Base-by-base conservation (phyloP, 2,888 invertebrate species). In the Lasioglossum malachurum region DNA sequence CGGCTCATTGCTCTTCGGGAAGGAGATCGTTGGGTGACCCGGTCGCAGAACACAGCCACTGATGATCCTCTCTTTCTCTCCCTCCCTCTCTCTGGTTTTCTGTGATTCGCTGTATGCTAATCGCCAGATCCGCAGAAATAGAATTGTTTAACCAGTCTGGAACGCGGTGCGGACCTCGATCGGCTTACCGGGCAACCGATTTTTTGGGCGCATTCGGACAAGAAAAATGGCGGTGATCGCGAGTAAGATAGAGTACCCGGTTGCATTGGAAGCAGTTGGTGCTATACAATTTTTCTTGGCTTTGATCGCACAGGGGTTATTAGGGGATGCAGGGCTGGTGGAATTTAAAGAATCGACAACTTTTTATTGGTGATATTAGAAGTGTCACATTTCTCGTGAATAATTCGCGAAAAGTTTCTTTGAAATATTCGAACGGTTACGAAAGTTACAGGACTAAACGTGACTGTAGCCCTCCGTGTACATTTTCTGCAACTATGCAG, bases 41-140 rank as follows among this genome's bases (percentile, higher is more conserved):
- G 49, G 38, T 38, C 38, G 35, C 67, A 23, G 53, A 71, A 78
- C 78, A 38, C 69, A 69, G 64, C n/a, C 57, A 23, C 57, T n/a
- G 57, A 57, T 57, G 10, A 57, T 57, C 1, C n/a, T 57, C 57
- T 10, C 12, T n/a, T 8, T n/a, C 57, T 57, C n/a, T 4, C 57
- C 12, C n/a, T 12, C n/a, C 12, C n/a, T n/a, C 23, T 35, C 67
- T 7, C 8, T 67, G 23, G 19, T 3, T 10, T 67, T 10, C 19
- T 19, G 35, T 2, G 35, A 8, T 19, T 35, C 35, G 31, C 16
- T 10, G 23, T 23, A 41, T 41, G 41, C 71, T 71, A 69, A 38
- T 69, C 64, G 23, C 69, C 23, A 4, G 38, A 23, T 38, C 23
- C 23, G 38, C 69, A 69, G 69, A 69, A 69, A 69, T 69, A 69